phyloP scores from a whole-genome alignment of 1,140 invertebrate genomes.

The Stegodyphus mimosarum region DNA sequence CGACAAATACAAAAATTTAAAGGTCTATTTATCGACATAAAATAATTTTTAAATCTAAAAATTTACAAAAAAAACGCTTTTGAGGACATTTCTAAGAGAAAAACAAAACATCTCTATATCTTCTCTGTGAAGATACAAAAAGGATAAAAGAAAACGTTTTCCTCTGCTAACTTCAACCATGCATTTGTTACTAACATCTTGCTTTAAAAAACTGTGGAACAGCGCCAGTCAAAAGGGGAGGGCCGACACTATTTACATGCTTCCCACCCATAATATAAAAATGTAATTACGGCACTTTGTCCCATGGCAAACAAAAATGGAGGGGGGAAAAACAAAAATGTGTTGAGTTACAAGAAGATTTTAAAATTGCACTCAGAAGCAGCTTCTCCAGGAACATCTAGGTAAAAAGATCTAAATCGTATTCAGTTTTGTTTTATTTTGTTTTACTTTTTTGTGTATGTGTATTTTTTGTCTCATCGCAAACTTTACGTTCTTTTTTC shows the following conservation, averaged over 20 bases:
- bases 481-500: conserved; percentile 10
- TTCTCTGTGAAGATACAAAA: background rate
- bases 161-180: background rate
- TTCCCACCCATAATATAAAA: background rate
- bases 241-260: background rate
- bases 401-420: conserved; percentile 5
- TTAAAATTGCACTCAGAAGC: background rate
- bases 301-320: background rate
- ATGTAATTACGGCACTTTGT: conserved; percentile 20
- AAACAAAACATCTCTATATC: background rate
- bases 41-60: too few relatives aligned
- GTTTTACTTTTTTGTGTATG: too few relatives aligned
- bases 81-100: background rate
- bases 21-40: too few relatives aligned
- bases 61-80: too few relatives aligned
- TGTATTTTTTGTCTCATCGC: background rate
- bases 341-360: conserved; percentile 20
- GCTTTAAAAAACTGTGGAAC: background rate
- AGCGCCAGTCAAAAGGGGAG: background rate
- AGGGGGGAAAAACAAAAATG: conserved; percentile 11
- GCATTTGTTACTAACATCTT: background rate
- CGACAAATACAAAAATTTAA: too few relatives aligned
- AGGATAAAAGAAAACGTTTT: background rate
- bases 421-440: background rate
- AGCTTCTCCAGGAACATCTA: background rate